A percentile compares a stretch with the other conserved stretches of the same genome.
phyloP scores from a whole-genome alignment of 2,888 invertebrate genomes.

The Troilus luridus region DNA sequence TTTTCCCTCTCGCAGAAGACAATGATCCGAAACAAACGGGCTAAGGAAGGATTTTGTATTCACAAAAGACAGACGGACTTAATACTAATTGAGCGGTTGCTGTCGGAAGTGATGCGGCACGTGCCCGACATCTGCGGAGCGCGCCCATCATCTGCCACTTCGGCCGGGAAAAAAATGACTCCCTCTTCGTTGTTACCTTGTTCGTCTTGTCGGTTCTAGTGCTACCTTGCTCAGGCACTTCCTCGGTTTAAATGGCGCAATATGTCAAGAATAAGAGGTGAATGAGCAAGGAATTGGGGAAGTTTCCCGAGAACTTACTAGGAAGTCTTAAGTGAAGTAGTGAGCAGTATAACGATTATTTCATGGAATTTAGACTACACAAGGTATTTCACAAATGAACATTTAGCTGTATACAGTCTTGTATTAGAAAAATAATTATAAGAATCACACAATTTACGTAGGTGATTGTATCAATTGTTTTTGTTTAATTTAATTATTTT shows the following conservation, averaged over 20 bases:
- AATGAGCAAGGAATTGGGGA: neutral
- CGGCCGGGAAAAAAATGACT: neutral
- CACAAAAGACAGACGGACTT: conserved; percentile 30
- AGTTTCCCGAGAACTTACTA: too few relatives aligned
- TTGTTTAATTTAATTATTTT: too few relatives aligned
- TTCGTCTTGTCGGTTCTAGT: neutral
- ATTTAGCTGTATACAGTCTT: too few relatives aligned
- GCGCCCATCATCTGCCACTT: conserved; percentile 29
- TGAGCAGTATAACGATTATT: neutral
- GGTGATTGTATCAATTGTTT: too few relatives aligned
- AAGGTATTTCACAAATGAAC: too few relatives aligned
- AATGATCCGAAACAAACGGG: neutral
- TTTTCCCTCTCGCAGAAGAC: neutral
- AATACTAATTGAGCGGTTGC: conserved; percentile 37
- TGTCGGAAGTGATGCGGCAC: conserved; percentile 45
- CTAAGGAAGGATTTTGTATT: neutral
- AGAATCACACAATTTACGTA: too few relatives aligned
- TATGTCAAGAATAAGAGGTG: neutral
- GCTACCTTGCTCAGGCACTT: neutral
- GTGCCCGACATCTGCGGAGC: conserved; percentile 42
- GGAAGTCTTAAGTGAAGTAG: neutral
- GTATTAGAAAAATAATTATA: too few relatives aligned
- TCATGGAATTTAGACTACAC: too few relatives aligned
- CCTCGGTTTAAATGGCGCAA: neutral
- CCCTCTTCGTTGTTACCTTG: neutral